phyloP scores from a whole-genome alignment of 2,888 invertebrate genomes.

The Hydrotaea cyrtoneurina region DNA sequence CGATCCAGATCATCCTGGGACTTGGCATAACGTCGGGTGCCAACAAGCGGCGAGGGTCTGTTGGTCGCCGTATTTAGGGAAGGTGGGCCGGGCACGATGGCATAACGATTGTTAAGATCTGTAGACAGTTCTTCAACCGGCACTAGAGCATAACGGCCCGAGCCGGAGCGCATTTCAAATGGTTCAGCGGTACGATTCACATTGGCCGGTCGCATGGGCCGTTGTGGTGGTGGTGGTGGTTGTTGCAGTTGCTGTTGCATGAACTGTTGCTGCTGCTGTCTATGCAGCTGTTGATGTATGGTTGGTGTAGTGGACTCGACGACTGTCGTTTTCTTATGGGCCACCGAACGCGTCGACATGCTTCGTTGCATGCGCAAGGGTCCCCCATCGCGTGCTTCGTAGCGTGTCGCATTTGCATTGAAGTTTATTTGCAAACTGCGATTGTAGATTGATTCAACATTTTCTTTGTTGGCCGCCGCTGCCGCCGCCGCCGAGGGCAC shows the following conservation, averaged over 20 bases:
- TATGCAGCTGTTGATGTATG: conserved; percentile 58
- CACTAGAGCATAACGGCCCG: conserved; percentile 82
- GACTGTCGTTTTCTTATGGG: conserved; percentile 60
- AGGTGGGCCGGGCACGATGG: conserved; percentile 78
- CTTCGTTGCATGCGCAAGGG: conserved; percentile 80
- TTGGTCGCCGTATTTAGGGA: not conserved
- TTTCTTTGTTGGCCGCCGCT: conserved; percentile 69
- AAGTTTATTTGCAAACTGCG: conserved; percentile 76
- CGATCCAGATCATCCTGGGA: conserved; percentile 79
- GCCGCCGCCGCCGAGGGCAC: conserved; percentile 71
- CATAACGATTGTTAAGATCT: conserved; percentile 77
- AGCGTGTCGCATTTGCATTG: conserved; percentile 60
- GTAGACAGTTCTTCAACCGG: conserved; percentile 80
- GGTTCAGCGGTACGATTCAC: conserved; percentile 68
- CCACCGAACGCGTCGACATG: conserved; percentile 80
- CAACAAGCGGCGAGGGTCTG: conserved; percentile 68
- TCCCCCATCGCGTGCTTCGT: conserved; percentile 76
- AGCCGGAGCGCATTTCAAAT: conserved; percentile 75
- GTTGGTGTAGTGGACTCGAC: conserved; percentile 69
- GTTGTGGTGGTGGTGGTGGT: conserved; percentile 47
- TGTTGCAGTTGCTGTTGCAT: conserved; percentile 67
- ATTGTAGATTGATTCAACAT: conserved; percentile 76
- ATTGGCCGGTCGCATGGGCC: conserved; percentile 51
- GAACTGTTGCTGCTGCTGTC: conserved; percentile 68
- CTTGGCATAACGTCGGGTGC: conserved; percentile 79